Percentiles rank a stretch among this genome's conserved stretches.
Conservation (phyloP, 1,140 invertebrate genomes). For the Drosophila setifemur region DNA sequence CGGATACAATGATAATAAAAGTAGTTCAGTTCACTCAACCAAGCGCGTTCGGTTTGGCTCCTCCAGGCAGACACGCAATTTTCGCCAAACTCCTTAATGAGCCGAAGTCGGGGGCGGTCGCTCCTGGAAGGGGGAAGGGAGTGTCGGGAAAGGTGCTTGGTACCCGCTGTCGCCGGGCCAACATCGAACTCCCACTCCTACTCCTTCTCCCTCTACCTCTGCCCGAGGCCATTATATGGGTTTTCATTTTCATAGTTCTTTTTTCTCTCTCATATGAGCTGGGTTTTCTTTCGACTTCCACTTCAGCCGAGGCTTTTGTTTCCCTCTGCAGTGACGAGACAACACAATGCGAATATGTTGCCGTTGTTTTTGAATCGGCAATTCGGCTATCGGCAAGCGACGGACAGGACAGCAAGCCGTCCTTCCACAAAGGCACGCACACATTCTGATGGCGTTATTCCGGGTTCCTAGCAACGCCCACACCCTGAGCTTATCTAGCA, state of each 20-base stretch:
- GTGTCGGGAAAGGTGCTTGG: conserved; percentile 46
- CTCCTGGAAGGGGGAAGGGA: not conserved
- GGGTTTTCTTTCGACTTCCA: conserved; percentile 23
- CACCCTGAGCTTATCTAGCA: conserved; percentile 52
- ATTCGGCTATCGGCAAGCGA: conserved; percentile 59
- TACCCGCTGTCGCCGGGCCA: conserved; percentile 58
- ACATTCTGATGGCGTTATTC: conserved; percentile 10
- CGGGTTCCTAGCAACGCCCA: conserved; percentile 60
- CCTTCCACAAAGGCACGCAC: conserved; percentile 64
- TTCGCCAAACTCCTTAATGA: conserved; percentile 52
- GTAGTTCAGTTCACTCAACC: conserved; percentile 22
- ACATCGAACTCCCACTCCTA: not conserved
- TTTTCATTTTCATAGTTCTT: conserved; percentile 69
- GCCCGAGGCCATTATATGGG: conserved; percentile 48
- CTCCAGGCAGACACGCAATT: conserved; percentile 60
- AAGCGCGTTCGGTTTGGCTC: conserved; percentile 27
- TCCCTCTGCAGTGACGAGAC: conserved; percentile 18
- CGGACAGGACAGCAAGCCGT: conserved; percentile 53
- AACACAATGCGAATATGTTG: conserved; percentile 51
- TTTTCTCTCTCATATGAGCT: conserved; percentile 8
- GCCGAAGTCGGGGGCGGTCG: conserved; percentile 13
- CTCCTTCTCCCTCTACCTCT: no score
- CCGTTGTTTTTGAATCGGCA: conserved; percentile 39
- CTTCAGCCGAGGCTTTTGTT: conserved; percentile 16
- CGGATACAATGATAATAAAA: conserved; percentile 56